Evolutionary conservation across 2,797 vertebrate genomes (phyloP), one percentile per base, ranked within the genome.

Genomic region (Leptodactylus fallax): DNA sequence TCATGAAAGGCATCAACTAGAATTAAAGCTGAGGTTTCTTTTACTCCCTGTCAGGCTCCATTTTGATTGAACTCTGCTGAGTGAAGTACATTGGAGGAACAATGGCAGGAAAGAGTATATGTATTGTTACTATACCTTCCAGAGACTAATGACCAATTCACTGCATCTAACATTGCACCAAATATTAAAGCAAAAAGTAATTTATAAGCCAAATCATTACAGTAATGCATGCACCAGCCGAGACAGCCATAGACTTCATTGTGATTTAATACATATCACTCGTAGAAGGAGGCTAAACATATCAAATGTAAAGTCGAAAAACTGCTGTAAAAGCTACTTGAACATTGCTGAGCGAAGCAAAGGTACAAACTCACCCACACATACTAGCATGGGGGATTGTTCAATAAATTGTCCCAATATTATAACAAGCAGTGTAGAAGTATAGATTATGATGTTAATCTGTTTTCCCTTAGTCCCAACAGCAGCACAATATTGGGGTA

Each of bases 41-140:
- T 25, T 25, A 65, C 63, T 65, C 63, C 63, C 63, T 65, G 63
- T 23, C 63, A 65, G 23, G 63, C 63, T 65, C 63, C 63, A 65
- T 65, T 25, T 65, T 65, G 60, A 61, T 61, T 21, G 60, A 61
- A 21, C 19, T n/a, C 19, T 10, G 21, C 60, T 61, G n/a, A 65
- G 63, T 1, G n/a, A 65, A 65, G n/a, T 65, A 65, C 63, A 14
- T 27, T 0, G 23, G 65, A 67, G 25, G 12, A 27, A 7, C 11
- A 23, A 27, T 25, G 23, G 23, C n/a, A 65, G n/a, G n/a, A 21
- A 61, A 61, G 21, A 21, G 19, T 21, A 21, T 61, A 61, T 61
- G 21, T 19, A 61, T 12, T 65, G n/a, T 23, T 23, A 9, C 21
- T 21, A n/a, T n/a, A 61, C 60, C 8, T 61, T 61, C n/a, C 63